A percentile compares a stretch with the other conserved stretches of the same genome.
Evolutionary conservation across 37 sponge, comb jelly and placozoan genomes (phyloP).

Genomic region (Cliona cf. orientalis): DNA sequence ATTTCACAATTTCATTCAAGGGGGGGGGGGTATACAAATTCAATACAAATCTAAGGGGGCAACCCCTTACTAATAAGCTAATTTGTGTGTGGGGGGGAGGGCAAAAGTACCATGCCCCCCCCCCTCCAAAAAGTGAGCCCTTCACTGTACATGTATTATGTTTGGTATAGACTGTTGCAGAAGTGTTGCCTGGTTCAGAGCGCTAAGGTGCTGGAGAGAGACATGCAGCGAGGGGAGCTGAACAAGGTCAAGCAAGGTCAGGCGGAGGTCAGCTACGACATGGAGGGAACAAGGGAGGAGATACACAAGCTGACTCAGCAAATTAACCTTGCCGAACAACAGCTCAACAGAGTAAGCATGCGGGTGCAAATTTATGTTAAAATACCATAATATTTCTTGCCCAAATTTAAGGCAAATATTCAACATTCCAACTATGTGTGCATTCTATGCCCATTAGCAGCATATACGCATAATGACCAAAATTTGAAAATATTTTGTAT

Average conservation of each 20-base stretch:
- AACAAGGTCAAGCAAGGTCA: conserved; percentile 54
- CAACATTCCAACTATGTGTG: too few species aligned
- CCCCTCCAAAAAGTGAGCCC: too few species aligned
- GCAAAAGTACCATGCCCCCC: too few species aligned
- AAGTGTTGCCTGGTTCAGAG: conserved; percentile 65
- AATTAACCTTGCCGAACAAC: conserved; percentile 77
- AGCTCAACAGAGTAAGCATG: conserved; percentile 82
- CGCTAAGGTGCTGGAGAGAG: conserved; percentile 77
- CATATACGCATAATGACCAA: too few species aligned
- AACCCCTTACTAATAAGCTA: too few species aligned
- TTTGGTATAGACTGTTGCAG: conserved; percentile 45
- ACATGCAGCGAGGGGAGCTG: conserved; percentile 78
- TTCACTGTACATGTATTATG: neutral
- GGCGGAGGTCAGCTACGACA: conserved; percentile 42
- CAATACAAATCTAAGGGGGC: neutral
- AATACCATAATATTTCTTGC: too few species aligned
- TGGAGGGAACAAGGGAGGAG: conserved; percentile 73
- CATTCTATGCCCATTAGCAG: too few species aligned
- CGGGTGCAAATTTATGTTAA: neutral
- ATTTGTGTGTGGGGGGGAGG: too few species aligned
- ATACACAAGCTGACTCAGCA: conserved; percentile 79
- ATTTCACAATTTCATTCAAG: neutral
- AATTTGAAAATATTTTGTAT: too few species aligned
- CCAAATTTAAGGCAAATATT: too few species aligned
- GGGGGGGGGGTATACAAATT: neutral